A percentile compares a stretch with the other conserved stretches of the same genome.
These are phyloP conservation scores for Esox lucius DNA, from an alignment of 2,797 vertebrate genomes.

Conservation along the genomic window DNA sequence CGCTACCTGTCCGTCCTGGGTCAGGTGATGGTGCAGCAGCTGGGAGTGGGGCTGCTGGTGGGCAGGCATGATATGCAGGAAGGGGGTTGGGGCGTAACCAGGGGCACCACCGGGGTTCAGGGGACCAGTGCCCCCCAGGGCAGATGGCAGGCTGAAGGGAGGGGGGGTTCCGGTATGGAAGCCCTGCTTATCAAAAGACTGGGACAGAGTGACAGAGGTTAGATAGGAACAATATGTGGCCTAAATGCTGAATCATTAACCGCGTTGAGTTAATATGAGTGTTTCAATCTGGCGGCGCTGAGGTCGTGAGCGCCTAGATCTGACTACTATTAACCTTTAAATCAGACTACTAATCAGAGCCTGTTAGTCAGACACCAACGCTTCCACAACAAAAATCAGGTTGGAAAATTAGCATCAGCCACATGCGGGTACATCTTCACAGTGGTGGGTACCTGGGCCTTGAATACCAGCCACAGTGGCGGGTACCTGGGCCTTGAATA, in stretches of 20 bases:
- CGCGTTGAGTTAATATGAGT: too few species aligned
- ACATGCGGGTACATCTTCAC: too few species aligned
- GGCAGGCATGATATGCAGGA: constrained; percentile 90
- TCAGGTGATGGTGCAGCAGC: constrained; percentile 93
- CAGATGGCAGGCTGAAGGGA: constrained; percentile 93
- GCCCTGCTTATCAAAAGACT: constrained; percentile 97
- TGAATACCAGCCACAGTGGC: too few species aligned
- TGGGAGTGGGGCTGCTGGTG: constrained; percentile 98
- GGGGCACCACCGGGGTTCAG: constrained; percentile 87
- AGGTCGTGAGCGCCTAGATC: not conserved
- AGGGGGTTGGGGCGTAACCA: constrained; percentile 88
- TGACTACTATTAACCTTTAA: not conserved
- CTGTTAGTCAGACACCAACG: not conserved
- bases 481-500: too few species aligned
- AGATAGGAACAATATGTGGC: not conserved
- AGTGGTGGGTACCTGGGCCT: too few species aligned
- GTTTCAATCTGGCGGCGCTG: not conserved
- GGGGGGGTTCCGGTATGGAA: constrained; percentile 93
- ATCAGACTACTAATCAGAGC: not conserved
- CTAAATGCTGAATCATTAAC: too few species aligned
- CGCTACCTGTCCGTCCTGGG: constrained; percentile 90
- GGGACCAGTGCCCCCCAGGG: constrained; percentile 87
- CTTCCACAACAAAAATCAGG: too few species aligned
- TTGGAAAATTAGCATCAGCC: too few species aligned
- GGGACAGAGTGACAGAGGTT: constrained; percentile 11